Evolutionary conservation across 2,888 invertebrate species (phyloP).

Genomic region (Meiosimyza decipiens): DNA sequence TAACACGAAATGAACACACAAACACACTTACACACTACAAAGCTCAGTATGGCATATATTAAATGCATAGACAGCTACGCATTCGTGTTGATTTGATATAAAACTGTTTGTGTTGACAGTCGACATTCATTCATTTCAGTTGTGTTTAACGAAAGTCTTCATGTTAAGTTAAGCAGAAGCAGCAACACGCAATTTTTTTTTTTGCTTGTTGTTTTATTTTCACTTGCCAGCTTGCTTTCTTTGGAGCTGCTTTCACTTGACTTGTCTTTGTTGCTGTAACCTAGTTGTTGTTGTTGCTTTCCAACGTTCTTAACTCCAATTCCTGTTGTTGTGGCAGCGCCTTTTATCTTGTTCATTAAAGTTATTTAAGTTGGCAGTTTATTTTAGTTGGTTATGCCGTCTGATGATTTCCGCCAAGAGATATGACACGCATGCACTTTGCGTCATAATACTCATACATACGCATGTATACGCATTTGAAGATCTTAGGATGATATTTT

Average conservation of each 20-base stretch:
- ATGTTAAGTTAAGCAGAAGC: neutral
- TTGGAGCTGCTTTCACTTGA: neutral
- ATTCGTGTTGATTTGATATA: constrained; percentile 35
- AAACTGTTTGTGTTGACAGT: constrained; percentile 35
- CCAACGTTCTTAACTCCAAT: no score
- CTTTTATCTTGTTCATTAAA: constrained; percentile 34
- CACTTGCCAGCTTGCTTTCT: neutral
- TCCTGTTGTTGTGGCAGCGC: no score
- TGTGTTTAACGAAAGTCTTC: neutral
- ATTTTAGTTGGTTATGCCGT: constrained; percentile 42
- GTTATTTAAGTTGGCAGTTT: constrained; percentile 42
- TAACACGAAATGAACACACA: no score
- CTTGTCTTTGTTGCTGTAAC: neutral
- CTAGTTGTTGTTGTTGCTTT: no score
- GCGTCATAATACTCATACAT: neutral
- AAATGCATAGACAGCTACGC: neutral
- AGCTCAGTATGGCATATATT: neutral
- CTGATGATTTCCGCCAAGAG: constrained; percentile 46
- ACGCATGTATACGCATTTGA: constrained; percentile 1
- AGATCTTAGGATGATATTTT: constrained; percentile 36
- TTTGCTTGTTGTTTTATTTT: no score
- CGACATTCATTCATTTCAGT: constrained; percentile 15
- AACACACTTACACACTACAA: neutral
- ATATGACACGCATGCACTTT: constrained; percentile 42
- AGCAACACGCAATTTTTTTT: constrained; percentile 14